A percentile compares a stretch with the other conserved stretches of the same genome.
These are phyloP conservation scores for Asarcornis scutulata DNA, from an alignment of 2,113 vertebrate species.

Conservation along the genomic window DNA sequence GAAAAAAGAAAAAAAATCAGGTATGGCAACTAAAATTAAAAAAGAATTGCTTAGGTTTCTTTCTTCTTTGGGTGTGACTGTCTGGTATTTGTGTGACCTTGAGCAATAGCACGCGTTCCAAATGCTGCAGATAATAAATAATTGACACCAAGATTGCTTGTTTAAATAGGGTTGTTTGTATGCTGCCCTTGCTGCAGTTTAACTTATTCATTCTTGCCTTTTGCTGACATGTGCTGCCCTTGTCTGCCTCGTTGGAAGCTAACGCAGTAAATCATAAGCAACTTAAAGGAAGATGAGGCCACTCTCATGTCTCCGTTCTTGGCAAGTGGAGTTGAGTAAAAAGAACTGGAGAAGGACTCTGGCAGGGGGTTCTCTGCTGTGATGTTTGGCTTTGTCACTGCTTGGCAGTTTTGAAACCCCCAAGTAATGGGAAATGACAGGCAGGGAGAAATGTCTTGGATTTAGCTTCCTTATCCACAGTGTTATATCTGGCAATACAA, in stretches of 20 bases:
- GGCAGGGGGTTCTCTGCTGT: not conserved
- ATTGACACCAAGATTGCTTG: not conserved
- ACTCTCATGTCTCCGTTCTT: not conserved
- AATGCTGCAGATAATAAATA: conserved; percentile 42
- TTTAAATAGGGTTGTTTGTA: not conserved
- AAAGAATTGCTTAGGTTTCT: not conserved
- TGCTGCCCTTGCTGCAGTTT: conserved; percentile 1
- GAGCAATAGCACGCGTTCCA: not conserved
- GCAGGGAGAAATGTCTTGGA: not conserved
- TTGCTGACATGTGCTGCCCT: not conserved
- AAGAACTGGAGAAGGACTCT: not conserved
- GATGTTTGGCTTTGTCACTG: conserved; percentile 23
- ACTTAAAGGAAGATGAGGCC: not conserved
- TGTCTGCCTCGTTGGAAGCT: not conserved
- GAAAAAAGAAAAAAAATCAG: not conserved
- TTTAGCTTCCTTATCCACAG: not conserved
- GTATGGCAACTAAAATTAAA: not conserved
- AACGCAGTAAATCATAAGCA: not conserved
- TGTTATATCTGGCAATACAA: not conserved
- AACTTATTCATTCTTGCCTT: conserved; percentile 1
- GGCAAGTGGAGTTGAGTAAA: not conserved
- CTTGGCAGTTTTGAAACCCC: conserved; percentile 26
- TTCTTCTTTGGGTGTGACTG: not conserved
- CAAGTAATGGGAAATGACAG: not conserved
- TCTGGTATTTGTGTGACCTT: not conserved